Base-by-base conservation (phyloP, 1,140 invertebrate genomes). In the Schlechtendalia chinensis region DNA sequence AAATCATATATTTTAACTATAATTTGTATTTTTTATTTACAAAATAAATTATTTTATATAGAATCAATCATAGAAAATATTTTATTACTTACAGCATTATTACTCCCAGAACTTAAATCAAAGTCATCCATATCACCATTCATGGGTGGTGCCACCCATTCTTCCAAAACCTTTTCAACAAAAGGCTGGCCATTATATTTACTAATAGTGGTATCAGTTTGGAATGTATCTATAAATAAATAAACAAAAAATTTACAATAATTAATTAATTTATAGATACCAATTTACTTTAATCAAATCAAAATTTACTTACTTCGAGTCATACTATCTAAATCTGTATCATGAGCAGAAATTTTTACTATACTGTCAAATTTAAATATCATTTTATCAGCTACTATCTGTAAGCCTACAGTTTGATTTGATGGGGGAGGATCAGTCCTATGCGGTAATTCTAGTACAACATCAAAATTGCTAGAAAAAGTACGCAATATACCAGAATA, bases 401-500 rank as follows among this genome's bases (percentile, higher is more conserved):
- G 27, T 65, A 75, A 65, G 61, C 93, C 91, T 16, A 90, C 87
- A n/a, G 87, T 86, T 81, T 89, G 87, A 16, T 84, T 84, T 80
- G 87, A 86, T 79, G 89, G 89, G 67, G 90, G 88, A 83, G 89
- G 89, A 84, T 94, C 93, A 81, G 95, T 90, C 84, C 91, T 91
- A 84, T 94, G 92, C 56, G 91, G 93, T 87, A 94, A 89, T 87
- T 95, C 93, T 84, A 96, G 86, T 72, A 94, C 93, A 82, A 95
- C 89, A 84, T 94, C 92, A 86, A 94, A 93, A 85, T 92, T 89
- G 84, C 90, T 89, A 72, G 94, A 96, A 86, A 95, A 94, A 50
- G 94, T 95, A 84, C 90, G 90, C 85, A 96, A 94, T 80, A 96
- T 90, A 72, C 94, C 94, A 87, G 96, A 94, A 88, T 91, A 96